Evolutionary conservation across 2,113 vertebrate genomes (phyloP), one percentile per base, ranked within the genome.

Genomic region (Coryphaenoides rupestris): DNA sequence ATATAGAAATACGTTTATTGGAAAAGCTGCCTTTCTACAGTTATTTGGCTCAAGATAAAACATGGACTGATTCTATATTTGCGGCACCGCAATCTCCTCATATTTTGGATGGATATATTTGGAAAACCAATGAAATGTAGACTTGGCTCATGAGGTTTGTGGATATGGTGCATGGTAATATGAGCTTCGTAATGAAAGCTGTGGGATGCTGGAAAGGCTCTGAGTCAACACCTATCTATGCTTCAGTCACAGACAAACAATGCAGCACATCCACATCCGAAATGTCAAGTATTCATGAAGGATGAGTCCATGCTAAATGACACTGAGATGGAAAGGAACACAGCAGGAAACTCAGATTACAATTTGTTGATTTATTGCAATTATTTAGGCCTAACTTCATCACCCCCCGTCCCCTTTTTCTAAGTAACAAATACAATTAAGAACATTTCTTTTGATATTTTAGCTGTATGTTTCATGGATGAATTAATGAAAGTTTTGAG

Each of bases 311-410:
- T 61, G 24, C 21, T 46, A 10, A 55, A 53, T 24, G 7, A 5
- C 24, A 15, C n/a, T n/a, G 59, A 19, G 58, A 2, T 5, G 9
- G 22, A 53, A 57, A 2, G 22, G 60, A 40, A 58, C 6, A 19
- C 5, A 6, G 26, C 16, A 4, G 47, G 47, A 17, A n/a, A 52
- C 54, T 40, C 1, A 59, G 19, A 50, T 55, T 40, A 19, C 14
- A 58, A 19, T 60, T 63, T 70, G 17, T 23, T 52, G 2, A 65
- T 82, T 85, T 83, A 81, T 79, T 85, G 19, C 0, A 5, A 12
- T 73, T 19, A 4, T 9, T 23, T 2, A 22, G 19, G 15, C 16
- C 55, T 16, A 26, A 14, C 10, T 3, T 58, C 19, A 13, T 16
- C 2, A 47, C n/a, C 46, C 22, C 52, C 33, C 2, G n/a, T 23